phyloP scores from a whole-genome alignment of 2,888 invertebrate genomes.

The Pycnomerus fuliginosus region DNA sequence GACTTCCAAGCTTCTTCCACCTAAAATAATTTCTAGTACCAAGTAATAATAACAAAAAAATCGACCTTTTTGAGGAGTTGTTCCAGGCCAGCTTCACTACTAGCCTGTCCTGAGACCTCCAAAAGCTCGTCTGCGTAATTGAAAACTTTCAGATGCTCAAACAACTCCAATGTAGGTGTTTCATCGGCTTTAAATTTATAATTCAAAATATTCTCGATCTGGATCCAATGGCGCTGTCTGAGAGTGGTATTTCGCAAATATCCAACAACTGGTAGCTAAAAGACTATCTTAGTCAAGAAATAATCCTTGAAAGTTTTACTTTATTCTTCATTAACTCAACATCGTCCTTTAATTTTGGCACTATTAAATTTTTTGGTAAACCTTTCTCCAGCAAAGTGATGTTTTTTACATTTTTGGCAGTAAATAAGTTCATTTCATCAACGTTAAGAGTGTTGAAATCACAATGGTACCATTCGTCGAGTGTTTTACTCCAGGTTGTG shows the following conservation, averaged over 20 bases:
- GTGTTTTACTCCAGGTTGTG: conserved; percentile 70
- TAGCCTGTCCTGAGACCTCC: conserved; percentile 86
- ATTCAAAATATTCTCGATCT: conserved; percentile 70
- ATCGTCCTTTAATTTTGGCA: conserved; percentile 72
- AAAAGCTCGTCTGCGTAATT: conserved; percentile 71
- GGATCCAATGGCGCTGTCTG: conserved; percentile 79
- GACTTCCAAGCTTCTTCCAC: conserved; percentile 84
- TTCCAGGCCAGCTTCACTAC: conserved; percentile 84
- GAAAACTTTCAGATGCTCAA: conserved; percentile 76
- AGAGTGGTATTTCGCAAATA: conserved; percentile 79
- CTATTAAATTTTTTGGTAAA: conserved; percentile 75
- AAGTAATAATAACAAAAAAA: too few species aligned
- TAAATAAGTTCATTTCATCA: conserved; percentile 69
- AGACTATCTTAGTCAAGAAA: conserved; percentile 14
- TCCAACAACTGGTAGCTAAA: conserved; percentile 71
- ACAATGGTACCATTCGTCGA: conserved; percentile 65
- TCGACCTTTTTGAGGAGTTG: conserved; percentile 70
- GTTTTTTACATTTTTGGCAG: conserved; percentile 68
- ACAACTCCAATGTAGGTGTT: conserved; percentile 63
- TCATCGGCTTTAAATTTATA: conserved; percentile 74
- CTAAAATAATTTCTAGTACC: conserved; percentile 48
- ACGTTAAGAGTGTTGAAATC: conserved; percentile 68
- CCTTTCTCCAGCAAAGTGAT: conserved; percentile 81
- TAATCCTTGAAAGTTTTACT: conserved; percentile 48
- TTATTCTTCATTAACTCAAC: conserved; percentile 80